phyloP scores from a whole-genome alignment of 2,113 vertebrate species.

The Puntigrus tetrazona region DNA sequence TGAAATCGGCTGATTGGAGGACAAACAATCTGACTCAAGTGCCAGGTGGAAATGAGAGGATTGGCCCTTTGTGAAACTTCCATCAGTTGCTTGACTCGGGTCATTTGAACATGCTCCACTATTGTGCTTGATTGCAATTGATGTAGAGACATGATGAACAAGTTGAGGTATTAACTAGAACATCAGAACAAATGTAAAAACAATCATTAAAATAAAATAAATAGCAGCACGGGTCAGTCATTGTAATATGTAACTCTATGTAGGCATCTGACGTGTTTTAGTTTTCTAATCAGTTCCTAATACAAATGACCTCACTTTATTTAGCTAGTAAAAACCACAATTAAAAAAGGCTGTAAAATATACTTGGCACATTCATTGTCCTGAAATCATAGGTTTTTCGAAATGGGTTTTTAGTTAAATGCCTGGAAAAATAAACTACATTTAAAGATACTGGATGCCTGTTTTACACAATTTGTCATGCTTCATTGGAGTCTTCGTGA shows the following conservation, averaged over 20 bases:
- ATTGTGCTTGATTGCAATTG: constrained; percentile 46
- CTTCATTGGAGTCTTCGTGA: no score
- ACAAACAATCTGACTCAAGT: constrained; percentile 50
- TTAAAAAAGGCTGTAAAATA: background rate
- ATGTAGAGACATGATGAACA: constrained; percentile 48
- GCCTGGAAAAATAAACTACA: background rate
- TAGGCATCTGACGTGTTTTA: background rate
- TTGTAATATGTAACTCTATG: constrained; percentile 39
- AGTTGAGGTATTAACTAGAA: constrained; percentile 56
- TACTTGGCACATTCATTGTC: background rate
- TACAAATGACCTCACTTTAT: background rate
- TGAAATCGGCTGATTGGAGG: constrained; percentile 59
- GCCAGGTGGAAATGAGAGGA: constrained; percentile 50
- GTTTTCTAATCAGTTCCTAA: background rate
- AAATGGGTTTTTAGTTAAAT: background rate
- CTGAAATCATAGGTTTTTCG: background rate
- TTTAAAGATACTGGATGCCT: no score
- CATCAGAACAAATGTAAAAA: constrained; percentile 58
- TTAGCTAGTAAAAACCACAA: background rate
- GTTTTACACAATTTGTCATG: no score
- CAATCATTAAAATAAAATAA: constrained; percentile 50
- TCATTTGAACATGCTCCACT: constrained; percentile 53
- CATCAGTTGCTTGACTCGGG: constrained; percentile 61
- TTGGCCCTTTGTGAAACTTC: constrained; percentile 58
- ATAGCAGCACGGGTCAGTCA: constrained; percentile 39